Conservation (phyloP, 2,888 invertebrate species). For the Kryphioiulus occultus region DNA sequence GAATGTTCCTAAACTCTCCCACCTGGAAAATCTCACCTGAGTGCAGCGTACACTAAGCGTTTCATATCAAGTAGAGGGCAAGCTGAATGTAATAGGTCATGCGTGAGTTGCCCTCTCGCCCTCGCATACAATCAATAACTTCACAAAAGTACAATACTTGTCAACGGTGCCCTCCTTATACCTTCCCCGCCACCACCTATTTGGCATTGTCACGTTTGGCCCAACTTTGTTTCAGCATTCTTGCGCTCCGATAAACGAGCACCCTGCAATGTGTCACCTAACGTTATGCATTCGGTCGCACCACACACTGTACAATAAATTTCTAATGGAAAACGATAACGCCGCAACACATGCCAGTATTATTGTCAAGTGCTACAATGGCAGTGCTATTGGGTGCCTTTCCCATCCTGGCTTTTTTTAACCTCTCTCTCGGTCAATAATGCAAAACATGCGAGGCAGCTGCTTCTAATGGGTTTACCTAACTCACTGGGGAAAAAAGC, state of each 20-base stretch:
- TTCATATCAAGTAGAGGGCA: not conserved
- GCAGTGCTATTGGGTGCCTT: not conserved
- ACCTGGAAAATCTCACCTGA: not conserved
- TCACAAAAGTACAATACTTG: not conserved
- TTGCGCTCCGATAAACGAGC: not conserved
- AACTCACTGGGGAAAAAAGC: conserved; percentile 17
- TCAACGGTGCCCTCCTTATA: not conserved
- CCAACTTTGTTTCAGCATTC: conserved; percentile 17
- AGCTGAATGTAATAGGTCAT: conserved; percentile 7
- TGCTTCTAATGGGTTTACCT: conserved; percentile 35
- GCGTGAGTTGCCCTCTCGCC: not conserved
- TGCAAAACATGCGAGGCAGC: conserved; percentile 30
- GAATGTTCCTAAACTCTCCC: not conserved
- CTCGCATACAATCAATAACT: conserved; percentile 3
- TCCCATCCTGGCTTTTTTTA: conserved; percentile 27
- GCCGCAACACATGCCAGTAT: not conserved
- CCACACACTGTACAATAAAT: not conserved
- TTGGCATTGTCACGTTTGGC: conserved; percentile 13
- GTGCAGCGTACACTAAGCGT: not conserved
- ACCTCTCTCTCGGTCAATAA: conserved; percentile 30
- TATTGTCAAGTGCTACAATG: conserved; percentile 25
- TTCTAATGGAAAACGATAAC: conserved; percentile 35
- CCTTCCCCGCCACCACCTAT: conserved; percentile 2
- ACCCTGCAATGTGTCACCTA: not conserved
- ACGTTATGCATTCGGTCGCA: not conserved